These are phyloP conservation scores for Drosophila bifasciata DNA, from an alignment of 1,140 invertebrate genomes.

Conservation along the genomic window DNA sequence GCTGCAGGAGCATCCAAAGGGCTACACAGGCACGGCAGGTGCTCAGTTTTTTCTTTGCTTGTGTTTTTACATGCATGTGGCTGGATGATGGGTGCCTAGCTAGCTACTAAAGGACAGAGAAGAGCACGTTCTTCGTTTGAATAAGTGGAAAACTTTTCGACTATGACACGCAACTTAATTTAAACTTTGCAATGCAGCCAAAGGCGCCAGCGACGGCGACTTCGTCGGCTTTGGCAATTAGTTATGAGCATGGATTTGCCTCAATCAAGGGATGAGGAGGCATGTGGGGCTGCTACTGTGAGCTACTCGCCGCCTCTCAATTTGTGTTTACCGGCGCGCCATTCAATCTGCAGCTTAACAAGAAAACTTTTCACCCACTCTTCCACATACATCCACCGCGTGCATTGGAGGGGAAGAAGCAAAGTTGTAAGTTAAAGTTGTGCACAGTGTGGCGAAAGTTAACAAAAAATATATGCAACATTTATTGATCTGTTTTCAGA, in stretches of 20 bases:
- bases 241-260: constrained; percentile 59
- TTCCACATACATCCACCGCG: background rate
- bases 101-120: too few species aligned
- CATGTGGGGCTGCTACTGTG: background rate
- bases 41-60: background rate
- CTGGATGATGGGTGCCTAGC: too few species aligned
- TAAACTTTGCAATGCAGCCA: constrained; percentile 58
- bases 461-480: too few species aligned
- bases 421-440: background rate
- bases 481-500: too few species aligned
- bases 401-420: too few species aligned
- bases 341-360: constrained; percentile 49
- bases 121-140: constrained; percentile 37
- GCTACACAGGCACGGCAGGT: too few species aligned
- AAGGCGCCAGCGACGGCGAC: constrained; percentile 23
- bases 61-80: constrained; percentile 1
- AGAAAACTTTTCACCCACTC: constrained; percentile 36
- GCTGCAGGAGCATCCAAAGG: too few species aligned
- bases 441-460: too few species aligned
- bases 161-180: constrained; percentile 77
- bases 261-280: constrained; percentile 16
- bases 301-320: constrained; percentile 14
- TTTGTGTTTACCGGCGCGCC: constrained; percentile 37
- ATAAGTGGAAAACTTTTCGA: constrained; percentile 66
- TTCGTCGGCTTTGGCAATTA: constrained; percentile 57